Percentiles rank a stretch among this genome's conserved stretches.
phyloP scores from a whole-genome alignment of 2,888 invertebrate species.

The Gibbula magus region DNA sequence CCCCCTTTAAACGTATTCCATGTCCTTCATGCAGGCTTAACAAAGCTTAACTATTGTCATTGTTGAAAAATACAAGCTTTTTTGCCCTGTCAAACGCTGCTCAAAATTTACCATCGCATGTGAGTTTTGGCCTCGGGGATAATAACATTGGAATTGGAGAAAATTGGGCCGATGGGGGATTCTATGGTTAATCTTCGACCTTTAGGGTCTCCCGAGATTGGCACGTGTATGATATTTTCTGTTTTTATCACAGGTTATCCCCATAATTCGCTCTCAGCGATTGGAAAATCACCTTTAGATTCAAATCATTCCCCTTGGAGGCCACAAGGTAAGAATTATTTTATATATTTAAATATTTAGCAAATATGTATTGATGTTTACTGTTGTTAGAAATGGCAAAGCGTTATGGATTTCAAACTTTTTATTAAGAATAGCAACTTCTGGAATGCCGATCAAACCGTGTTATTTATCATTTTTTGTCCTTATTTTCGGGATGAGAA shows the following conservation, averaged over 20 bases:
- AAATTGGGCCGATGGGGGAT: not conserved
- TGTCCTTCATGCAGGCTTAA: not conserved
- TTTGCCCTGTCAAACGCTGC: not conserved
- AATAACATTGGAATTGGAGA: not conserved
- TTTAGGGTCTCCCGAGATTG: not conserved
- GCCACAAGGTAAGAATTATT: conserved; percentile 65
- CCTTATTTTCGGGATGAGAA: too few species aligned
- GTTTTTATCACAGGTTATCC: conserved; percentile 49
- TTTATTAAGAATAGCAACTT: too few species aligned
- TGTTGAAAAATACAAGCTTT: not conserved
- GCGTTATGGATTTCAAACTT: too few species aligned
- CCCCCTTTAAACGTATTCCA: not conserved
- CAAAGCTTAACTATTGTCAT: not conserved
- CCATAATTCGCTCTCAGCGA: conserved; percentile 58
- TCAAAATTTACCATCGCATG: not conserved
- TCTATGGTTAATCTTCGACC: not conserved
- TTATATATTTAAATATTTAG: too few species aligned
- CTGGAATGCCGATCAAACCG: too few species aligned
- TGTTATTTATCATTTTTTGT: too few species aligned
- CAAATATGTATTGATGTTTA: too few species aligned
- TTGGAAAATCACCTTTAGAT: conserved; percentile 59
- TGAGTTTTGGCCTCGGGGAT: not conserved
- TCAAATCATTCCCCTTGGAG: conserved; percentile 63
- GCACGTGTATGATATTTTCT: not conserved
- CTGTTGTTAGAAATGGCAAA: too few species aligned